Evolutionary conservation across 2,113 vertebrate species (phyloP).

Genomic region (Numenius arquata): DNA sequence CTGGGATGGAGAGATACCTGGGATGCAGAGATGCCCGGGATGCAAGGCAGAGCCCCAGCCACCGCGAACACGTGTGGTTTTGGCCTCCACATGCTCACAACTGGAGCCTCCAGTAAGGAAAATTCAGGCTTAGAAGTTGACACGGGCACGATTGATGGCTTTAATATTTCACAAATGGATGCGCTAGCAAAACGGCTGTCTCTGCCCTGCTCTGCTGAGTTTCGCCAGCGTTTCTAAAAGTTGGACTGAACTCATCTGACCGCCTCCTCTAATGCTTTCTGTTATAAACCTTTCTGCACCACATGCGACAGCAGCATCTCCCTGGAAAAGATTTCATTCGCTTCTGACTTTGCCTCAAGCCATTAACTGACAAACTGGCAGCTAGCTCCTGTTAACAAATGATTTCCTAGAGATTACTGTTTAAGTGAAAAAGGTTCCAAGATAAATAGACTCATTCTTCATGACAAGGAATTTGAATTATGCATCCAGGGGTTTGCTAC

Average conservation of each 20-base stretch:
- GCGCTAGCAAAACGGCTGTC: background rate
- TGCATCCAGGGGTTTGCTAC: slow-evolving; percentile 31
- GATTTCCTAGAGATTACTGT: slow-evolving; percentile 68
- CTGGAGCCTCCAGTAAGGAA: background rate
- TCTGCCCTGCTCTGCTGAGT: background rate
- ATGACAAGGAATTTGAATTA: slow-evolving; percentile 53
- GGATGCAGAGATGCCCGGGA: background rate
- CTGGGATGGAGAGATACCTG: too few species aligned
- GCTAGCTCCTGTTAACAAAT: slow-evolving; percentile 61
- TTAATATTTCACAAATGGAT: background rate
- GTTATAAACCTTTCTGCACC: slow-evolving; percentile 35
- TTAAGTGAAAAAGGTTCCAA: slow-evolving; percentile 67
- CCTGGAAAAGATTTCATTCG: slow-evolving; percentile 26
- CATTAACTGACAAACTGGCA: slow-evolving; percentile 65
- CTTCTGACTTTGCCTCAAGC: slow-evolving; percentile 60
- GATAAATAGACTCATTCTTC: slow-evolving; percentile 58
- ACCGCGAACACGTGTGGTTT: background rate
- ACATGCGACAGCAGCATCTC: slow-evolving; percentile 8
- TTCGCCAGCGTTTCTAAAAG: background rate
- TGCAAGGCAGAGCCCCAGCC: background rate
- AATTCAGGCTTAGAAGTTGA: background rate
- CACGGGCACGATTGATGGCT: background rate
- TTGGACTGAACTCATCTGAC: background rate
- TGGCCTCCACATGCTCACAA: background rate
- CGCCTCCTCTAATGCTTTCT: background rate